phyloP scores from a whole-genome alignment of 1,140 invertebrate genomes.

The Microvelia longipes region DNA sequence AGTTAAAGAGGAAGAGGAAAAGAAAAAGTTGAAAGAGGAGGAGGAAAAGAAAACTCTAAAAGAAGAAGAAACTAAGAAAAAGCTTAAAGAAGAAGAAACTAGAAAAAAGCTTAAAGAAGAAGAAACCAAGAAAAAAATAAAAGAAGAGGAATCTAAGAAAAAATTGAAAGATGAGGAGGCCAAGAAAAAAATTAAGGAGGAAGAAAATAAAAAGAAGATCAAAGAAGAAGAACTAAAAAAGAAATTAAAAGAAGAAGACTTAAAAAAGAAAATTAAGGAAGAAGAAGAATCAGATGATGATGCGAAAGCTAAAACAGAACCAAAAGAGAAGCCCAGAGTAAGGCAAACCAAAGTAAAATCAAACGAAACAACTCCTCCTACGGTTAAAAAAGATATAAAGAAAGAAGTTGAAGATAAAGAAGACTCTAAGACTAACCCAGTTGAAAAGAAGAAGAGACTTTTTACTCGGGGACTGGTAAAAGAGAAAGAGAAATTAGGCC shows the following conservation, averaged over 20 bases:
- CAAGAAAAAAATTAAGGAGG: slow-evolving; percentile 9
- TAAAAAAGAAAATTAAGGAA: slow-evolving; percentile 2
- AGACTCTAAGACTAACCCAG: neutral
- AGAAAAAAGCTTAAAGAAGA: neutral
- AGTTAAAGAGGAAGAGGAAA: slow-evolving; percentile 7
- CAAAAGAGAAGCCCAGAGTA: neutral
- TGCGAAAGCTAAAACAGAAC: neutral
- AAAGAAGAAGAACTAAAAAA: neutral
- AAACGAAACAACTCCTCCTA: neutral
- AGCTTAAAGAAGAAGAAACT: slow-evolving; percentile 6
- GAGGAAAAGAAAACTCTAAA: neutral
- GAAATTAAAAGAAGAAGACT: neutral
- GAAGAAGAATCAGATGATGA: slow-evolving; percentile 9
- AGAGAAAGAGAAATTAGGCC: slow-evolving; percentile 7
- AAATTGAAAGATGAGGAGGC: slow-evolving; percentile 1
- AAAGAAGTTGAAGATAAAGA: neutral
- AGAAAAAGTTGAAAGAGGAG: neutral
- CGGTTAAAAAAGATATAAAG: slow-evolving; percentile 1
- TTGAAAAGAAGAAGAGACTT: slow-evolving; percentile 11
- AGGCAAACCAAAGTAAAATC: neutral
- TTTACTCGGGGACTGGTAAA: slow-evolving; percentile 6
- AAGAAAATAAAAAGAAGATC: neutral
- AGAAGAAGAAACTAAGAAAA: slow-evolving; percentile 8
- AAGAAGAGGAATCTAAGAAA: neutral
- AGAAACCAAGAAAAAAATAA: slow-evolving; percentile 3